phyloP scores from a whole-genome alignment of 2,888 invertebrate species.

The Andrena chrysosceles region DNA sequence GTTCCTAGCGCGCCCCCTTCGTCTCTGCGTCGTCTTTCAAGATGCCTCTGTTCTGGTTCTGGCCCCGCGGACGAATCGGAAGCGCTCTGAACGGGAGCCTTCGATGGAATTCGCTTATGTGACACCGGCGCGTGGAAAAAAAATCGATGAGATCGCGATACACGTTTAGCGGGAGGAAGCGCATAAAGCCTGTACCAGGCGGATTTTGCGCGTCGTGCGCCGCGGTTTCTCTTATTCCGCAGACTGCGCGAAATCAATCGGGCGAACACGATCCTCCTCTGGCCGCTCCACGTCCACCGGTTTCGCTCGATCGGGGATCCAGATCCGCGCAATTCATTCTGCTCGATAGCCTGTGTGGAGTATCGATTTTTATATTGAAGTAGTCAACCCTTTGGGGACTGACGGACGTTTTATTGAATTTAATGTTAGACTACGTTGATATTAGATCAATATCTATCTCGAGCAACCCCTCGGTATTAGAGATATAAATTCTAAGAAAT shows the following conservation, averaged over 20 bases:
- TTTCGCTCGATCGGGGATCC: no score
- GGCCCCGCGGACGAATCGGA: constrained; percentile 65
- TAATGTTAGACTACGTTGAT: no score
- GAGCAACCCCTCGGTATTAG: no score
- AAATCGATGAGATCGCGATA: constrained; percentile 73
- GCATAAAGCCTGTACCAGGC: not conserved
- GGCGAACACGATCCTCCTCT: constrained; percentile 6
- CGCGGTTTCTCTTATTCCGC: constrained; percentile 52
- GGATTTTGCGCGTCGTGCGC: constrained; percentile 12
- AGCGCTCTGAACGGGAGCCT: constrained; percentile 44
- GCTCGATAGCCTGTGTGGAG: no score
- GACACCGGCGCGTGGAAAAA: constrained; percentile 53
- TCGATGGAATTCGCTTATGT: constrained; percentile 75
- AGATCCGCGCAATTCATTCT: no score
- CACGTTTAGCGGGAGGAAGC: constrained; percentile 40
- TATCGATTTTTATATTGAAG: no score
- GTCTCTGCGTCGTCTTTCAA: constrained; percentile 60
- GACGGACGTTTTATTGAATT: no score
- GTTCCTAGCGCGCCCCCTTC: constrained; percentile 47
- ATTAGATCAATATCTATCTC: no score
- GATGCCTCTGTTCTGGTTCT: constrained; percentile 44
- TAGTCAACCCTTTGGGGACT: no score
- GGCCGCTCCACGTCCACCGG: no score
- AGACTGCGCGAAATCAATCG: constrained; percentile 52
- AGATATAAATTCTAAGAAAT: no score